Evolutionary conservation across 2,113 vertebrate species (phyloP).

Genomic region (Plotosus lineatus): DNA sequence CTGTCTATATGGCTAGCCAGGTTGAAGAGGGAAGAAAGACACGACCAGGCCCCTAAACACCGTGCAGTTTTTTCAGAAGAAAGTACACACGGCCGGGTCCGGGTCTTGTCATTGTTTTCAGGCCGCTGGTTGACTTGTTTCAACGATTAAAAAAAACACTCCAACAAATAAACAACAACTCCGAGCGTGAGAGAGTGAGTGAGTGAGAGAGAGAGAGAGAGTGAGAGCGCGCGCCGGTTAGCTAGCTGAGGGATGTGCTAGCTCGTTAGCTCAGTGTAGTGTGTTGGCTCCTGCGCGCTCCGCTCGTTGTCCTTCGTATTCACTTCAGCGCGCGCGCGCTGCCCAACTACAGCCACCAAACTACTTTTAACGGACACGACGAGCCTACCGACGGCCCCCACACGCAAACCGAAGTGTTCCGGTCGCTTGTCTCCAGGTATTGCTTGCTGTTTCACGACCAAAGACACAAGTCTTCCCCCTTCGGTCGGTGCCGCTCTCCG

Average conservation of each 20-base stretch:
- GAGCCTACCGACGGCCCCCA: not conserved
- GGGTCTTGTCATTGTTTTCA: constrained; percentile 7
- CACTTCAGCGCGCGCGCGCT: not conserved
- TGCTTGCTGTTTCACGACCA: constrained; percentile 24
- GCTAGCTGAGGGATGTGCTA: constrained; percentile 26
- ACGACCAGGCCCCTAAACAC: constrained; percentile 24
- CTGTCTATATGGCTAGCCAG: constrained; percentile 10
- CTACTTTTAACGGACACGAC: not conserved
- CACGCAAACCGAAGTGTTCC: too few relatives aligned
- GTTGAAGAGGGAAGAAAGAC: not conserved
- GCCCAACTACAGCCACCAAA: constrained; percentile 27
- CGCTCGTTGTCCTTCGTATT: not conserved
- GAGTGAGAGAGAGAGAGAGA: too few relatives aligned
- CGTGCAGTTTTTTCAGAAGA: constrained; percentile 4
- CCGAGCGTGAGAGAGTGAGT: not conserved
- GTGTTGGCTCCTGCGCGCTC: constrained; percentile 32
- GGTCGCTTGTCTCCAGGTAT: not conserved
- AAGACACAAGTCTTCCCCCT: constrained; percentile 40
- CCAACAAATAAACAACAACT: not conserved
- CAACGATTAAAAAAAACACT: not conserved
- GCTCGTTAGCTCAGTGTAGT: constrained; percentile 14
- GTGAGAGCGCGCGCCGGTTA: not conserved
- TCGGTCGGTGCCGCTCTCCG: constrained; percentile 49
- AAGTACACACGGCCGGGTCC: constrained; percentile 25
- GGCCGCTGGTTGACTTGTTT: not conserved